A percentile compares a stretch with the other conserved stretches of the same genome.
Conservation (phyloP, 2,113 vertebrate genomes). For the Entosphenus tridentatus region DNA sequence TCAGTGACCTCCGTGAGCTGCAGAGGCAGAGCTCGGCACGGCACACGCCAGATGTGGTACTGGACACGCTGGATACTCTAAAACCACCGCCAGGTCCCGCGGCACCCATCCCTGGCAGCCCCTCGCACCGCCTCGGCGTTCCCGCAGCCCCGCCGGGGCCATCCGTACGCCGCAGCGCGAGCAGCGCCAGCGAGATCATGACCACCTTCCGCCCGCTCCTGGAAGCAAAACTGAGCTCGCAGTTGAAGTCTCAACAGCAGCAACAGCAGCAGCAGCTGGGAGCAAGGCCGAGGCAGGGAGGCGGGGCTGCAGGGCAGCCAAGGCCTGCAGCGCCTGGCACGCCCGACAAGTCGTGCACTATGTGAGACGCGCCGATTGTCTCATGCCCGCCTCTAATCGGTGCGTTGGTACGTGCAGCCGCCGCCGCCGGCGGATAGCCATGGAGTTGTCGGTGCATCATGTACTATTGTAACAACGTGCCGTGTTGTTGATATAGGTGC, state of each 20-base stretch:
- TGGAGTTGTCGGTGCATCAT: too few species aligned
- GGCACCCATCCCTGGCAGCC: constrained; percentile 11
- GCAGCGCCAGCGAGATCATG: constrained; percentile 71
- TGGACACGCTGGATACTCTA: constrained; percentile 85
- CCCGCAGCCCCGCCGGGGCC: constrained; percentile 59
- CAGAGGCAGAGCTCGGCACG: constrained; percentile 83
- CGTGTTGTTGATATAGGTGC: too few species aligned
- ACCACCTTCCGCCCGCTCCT: constrained; percentile 69
- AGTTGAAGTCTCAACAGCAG: background rate
- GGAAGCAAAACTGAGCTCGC: constrained; percentile 1
- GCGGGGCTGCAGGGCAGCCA: too few species aligned
- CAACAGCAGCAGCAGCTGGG: too few species aligned
- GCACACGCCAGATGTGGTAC: constrained; percentile 73
- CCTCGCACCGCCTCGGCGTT: background rate
- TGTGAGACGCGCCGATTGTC: constrained; percentile 26
- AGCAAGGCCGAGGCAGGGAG: too few species aligned
- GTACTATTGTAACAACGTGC: too few species aligned
- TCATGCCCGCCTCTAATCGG: too few species aligned
- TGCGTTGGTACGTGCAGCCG: too few species aligned
- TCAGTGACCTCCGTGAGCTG: constrained; percentile 82
- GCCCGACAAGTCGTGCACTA: constrained; percentile 87
- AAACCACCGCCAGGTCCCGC: constrained; percentile 34
- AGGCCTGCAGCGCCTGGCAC: constrained; percentile 33
- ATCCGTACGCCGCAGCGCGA: constrained; percentile 58
- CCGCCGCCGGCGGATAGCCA: too few species aligned